A percentile compares a stretch with the other conserved stretches of the same genome.
Evolutionary conservation across 2,888 invertebrate species (phyloP).

Genomic region (Lordiphosa andalusiaca): DNA sequence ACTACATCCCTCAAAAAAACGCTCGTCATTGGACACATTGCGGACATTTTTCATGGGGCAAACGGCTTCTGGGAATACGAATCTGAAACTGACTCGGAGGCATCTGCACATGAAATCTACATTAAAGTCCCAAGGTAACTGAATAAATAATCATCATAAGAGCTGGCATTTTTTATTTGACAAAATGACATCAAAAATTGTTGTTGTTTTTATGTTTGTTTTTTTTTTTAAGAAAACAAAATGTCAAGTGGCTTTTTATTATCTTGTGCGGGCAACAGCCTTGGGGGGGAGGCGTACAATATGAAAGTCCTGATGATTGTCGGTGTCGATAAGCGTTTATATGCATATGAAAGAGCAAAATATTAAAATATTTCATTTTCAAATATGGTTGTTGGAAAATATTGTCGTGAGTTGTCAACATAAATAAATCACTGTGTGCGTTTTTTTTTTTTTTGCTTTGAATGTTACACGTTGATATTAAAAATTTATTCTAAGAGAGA

Average conservation of each 20-base stretch:
- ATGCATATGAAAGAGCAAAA: no score
- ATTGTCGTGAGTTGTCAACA: no score
- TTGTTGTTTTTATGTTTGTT: conserved; percentile 19
- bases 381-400: no score
- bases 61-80: conserved; percentile 27
- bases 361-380: neutral
- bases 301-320: conserved; percentile 39
- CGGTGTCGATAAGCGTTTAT: conserved; percentile 38
- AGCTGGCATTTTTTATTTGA: conserved; percentile 4
- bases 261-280: conserved; percentile 21
- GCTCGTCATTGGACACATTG: conserved; percentile 44
- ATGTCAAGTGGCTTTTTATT: conserved; percentile 55
- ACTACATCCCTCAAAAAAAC: conserved; percentile 29
- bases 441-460: no score
- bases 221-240: conserved; percentile 35
- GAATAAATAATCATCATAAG: conserved; percentile 54
- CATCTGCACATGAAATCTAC: conserved; percentile 30
- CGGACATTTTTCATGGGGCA: conserved; percentile 35
- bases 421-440: no score
- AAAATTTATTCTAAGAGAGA: no score
- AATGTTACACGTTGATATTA: no score
- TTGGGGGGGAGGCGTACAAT: conserved; percentile 18
- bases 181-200: conserved; percentile 14
- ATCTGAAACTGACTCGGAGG: conserved; percentile 9
- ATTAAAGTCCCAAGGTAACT: conserved; percentile 64